Conservation (phyloP, 2,797 vertebrate species). For the Enoplosus armatus region DNA sequence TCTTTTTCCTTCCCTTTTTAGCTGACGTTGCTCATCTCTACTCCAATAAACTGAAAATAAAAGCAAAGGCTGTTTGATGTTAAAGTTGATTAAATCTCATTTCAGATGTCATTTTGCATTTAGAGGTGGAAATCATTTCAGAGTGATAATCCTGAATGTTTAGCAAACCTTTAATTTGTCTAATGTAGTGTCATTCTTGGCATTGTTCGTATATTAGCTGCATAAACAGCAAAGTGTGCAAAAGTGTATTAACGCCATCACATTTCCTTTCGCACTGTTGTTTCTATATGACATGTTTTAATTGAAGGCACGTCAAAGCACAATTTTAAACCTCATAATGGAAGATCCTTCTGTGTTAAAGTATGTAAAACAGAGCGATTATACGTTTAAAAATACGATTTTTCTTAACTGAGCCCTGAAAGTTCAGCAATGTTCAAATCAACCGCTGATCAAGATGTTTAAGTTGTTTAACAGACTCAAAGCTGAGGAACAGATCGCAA, state of each 20-base stretch:
- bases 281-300: background rate
- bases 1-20: background rate
- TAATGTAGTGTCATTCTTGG: background rate
- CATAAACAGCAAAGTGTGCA: background rate
- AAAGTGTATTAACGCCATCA: background rate
- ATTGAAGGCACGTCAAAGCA: constrained; percentile 17
- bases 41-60: constrained; percentile 7
- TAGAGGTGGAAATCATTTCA: background rate
- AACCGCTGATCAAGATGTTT: constrained; percentile 47
- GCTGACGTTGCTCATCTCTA: background rate
- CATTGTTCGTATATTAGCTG: background rate
- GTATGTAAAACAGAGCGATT: background rate
- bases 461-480: constrained; percentile 49
- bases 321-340: background rate
- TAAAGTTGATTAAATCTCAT: constrained; percentile 4
- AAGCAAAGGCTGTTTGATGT: background rate
- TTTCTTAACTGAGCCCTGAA: background rate
- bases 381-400: background rate
- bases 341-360: background rate
- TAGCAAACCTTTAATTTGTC: background rate
- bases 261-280: background rate
- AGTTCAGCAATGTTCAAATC: constrained; percentile 13
- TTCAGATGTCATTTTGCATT: background rate
- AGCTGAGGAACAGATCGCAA: constrained; percentile 42
- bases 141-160: background rate